A percentile compares a stretch with the other conserved stretches of the same genome.
Evolutionary conservation across 2,113 vertebrate species (phyloP).

Genomic region (Gila orcuttii): DNA sequence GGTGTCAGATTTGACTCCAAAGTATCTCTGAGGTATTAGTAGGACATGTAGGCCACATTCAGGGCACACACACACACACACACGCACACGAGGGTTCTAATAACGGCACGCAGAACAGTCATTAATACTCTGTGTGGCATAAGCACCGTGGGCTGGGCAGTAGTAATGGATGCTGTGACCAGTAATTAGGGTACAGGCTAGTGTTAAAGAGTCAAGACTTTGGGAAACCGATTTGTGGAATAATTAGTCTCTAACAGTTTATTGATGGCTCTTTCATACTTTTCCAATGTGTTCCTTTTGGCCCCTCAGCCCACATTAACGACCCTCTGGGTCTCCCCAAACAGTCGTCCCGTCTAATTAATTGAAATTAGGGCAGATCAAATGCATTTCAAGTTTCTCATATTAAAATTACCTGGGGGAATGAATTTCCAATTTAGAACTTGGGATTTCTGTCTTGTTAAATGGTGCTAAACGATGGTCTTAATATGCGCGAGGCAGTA

Average conservation of each 20-base stretch:
- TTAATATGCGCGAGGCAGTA: conserved; percentile 72
- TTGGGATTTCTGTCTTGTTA: conserved; percentile 78
- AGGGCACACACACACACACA: conserved; percentile 36
- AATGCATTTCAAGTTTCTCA: conserved; percentile 83
- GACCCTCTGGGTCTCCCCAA: conserved; percentile 79
- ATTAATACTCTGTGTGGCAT: conserved; percentile 67
- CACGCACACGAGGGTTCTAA: conserved; percentile 61
- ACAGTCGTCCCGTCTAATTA: conserved; percentile 83
- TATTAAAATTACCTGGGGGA: conserved; percentile 82
- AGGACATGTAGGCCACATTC: neutral
- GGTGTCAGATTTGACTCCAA: neutral
- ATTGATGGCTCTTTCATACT: conserved; percentile 81
- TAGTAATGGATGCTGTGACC: conserved; percentile 80
- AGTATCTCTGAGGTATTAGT: conserved; percentile 11
- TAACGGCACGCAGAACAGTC: conserved; percentile 70
- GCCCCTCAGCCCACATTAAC: conserved; percentile 73
- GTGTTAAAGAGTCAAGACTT: conserved; percentile 81
- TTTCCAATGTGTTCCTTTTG: conserved; percentile 75
- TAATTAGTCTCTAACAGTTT: conserved; percentile 83
- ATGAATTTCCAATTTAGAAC: conserved; percentile 84
- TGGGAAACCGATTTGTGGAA: conserved; percentile 78
- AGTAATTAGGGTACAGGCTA: conserved; percentile 79
- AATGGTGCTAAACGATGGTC: conserved; percentile 76
- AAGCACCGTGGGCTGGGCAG: conserved; percentile 70
- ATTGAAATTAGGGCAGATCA: conserved; percentile 86